Base-by-base conservation (phyloP, 2,888 invertebrate species). In the Sabatieria punctata region DNA sequence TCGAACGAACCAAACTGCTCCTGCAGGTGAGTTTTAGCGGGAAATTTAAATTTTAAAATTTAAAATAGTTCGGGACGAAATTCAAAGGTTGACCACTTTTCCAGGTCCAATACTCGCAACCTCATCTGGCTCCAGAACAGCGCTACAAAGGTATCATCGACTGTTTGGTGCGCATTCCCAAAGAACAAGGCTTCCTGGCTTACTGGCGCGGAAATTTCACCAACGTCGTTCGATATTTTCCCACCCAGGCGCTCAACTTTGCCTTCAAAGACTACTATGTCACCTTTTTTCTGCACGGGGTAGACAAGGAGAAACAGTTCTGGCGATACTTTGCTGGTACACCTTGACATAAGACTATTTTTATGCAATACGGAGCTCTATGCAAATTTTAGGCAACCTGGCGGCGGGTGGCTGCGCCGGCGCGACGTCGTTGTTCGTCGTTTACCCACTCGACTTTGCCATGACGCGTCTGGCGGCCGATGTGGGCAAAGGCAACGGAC, bases 371-470 rank as follows among this genome's bases (percentile, higher is more conserved):
- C n/a, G n/a, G n/a, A n/a, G n/a, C n/a, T n/a, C n/a, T n/a, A n/a
- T n/a, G n/a, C n/a, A n/a, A n/a, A 54, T 65, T 68, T 30, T 56
- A 69, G 48, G 71, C 61, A 88, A 88, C 67, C 74, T 89, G 64
- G 84, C 83, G 19, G 81, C 86, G 15, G 88, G 88, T 60, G 88
- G 88, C 69, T 84, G 84, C 56, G 88, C 88, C 59, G 88, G 88
- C 57, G 88, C 86, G 50, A 83, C 86, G 35, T 85, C 88, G 19
- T 76, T 89, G 33, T 79, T 85, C 70, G 84, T 89, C 70, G 85
- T 88, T 57, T 89, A 89, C 73, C 88, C 88, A 19, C 77, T 88
- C 56, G 88, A 89, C 72, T 86, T 85, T 73, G 88, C 86, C 58
- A 78, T 88, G 75, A 88, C 88, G 53, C 80, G 86, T 75, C 68